Evolutionary conservation across 2,797 vertebrate species (phyloP).

Genomic region (Onychomys torridus): DNA sequence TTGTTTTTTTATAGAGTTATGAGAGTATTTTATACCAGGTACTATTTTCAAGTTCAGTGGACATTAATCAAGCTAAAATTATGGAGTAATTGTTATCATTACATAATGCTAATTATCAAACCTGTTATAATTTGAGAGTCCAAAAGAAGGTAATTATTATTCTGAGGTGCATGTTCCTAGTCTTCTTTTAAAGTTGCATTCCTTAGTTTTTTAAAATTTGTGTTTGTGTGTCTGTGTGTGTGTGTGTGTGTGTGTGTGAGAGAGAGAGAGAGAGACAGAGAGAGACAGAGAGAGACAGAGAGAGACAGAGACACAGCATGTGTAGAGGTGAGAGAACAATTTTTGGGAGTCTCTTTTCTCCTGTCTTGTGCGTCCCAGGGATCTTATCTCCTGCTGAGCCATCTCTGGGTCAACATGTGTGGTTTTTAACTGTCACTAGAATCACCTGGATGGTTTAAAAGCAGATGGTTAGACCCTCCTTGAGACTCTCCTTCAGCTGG

Average conservation of each 20-base stretch:
- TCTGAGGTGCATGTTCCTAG: neutral
- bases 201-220: neutral
- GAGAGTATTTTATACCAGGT: neutral
- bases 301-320: no score
- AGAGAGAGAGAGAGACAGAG: neutral
- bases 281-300: neutral
- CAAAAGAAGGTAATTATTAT: constrained; percentile 16
- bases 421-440: constrained; percentile 46
- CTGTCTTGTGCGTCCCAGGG: neutral
- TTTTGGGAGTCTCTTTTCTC: neutral
- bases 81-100: constrained; percentile 33
- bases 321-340: neutral
- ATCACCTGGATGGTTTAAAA: constrained; percentile 52
- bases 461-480: neutral
- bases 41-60: constrained; percentile 14
- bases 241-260: no score
- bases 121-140: constrained; percentile 21
- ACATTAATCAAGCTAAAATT: constrained; percentile 50
- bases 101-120: constrained; percentile 36
- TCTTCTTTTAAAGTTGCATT: neutral
- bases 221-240: neutral
- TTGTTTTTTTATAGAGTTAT: neutral
- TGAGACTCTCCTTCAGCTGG: constrained; percentile 21
- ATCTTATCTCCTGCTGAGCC: neutral
- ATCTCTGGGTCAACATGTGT: neutral